Evolutionary conservation across 2,888 invertebrate genomes (phyloP), one percentile per base, ranked within the genome.

Genomic region (Cheilosia urbana): DNA sequence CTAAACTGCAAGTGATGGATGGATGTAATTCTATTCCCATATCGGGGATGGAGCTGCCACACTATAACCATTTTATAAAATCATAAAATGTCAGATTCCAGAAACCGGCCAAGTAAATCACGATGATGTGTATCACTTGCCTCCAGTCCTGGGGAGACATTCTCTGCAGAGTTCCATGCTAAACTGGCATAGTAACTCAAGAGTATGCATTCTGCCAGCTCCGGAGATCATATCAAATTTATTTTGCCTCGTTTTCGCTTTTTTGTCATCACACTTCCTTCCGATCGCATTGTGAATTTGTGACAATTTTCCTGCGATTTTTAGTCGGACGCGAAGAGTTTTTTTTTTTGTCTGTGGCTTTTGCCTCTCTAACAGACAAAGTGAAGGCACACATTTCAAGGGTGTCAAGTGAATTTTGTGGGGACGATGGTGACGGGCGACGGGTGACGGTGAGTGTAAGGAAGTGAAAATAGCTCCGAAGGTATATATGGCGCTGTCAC

Each of bases 321-420:
- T 42, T 21, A 9, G 37, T 62, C 45, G 4, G 24, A 21, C 21
- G 45, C 47, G 9, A 17, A 19, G 17, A 62, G 47, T 15, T 49
- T 34, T 47, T 47, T 65, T 65, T 63, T 49, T 7, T 13, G 2
- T 19, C 11, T 47, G 7, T 42, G n/a, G 15, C 6, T 17, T 0
- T 19, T 34, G 40, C 42, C 3, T n/a, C 17, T 40, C 17, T 72
- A 34, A 34, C 57, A 60, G 66, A 78, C 57, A 72, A 57, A 73
- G 40, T 55, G 72, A 72, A 78, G 21, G 57, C 49, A 60, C 78
- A 78, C 60, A 82, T 72, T 73, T 68, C 78, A 78, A 83, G 37
- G 3, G 68, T 77, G 82, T 55, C 78, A 72, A 78, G 66, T 62
- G 66, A 68, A 62, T 68, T 75, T 53, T 60, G 60, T 73, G 34